Evolutionary conservation across 2,797 vertebrate species (phyloP).

Genomic region (Sebastiscus albofasciatus): DNA sequence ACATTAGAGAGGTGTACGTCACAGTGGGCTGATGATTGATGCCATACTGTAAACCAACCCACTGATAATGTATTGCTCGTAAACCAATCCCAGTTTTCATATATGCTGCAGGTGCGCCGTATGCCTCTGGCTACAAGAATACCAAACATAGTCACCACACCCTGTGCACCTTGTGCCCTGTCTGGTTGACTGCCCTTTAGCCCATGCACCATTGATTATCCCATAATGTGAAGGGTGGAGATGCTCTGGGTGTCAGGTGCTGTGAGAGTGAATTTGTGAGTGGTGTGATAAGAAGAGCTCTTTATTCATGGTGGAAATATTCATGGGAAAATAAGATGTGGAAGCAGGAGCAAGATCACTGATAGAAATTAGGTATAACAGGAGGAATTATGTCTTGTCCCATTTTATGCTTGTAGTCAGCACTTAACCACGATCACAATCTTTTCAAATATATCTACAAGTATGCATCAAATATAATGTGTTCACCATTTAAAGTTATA

Average conservation of each 20-base stretch:
- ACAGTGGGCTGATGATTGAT: conserved; percentile 25
- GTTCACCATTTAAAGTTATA: background rate
- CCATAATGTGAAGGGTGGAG: conserved; percentile 22
- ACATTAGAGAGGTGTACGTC: background rate
- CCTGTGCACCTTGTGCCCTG: conserved; percentile 48
- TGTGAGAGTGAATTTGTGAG: background rate
- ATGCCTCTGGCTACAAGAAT: conserved; percentile 51
- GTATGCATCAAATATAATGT: background rate
- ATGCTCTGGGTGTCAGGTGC: conserved; percentile 29
- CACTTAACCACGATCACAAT: background rate
- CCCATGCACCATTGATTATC: conserved; percentile 43
- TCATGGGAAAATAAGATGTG: background rate
- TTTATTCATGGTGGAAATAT: conserved; percentile 2
- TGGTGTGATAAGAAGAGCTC: background rate
- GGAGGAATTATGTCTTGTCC: background rate
- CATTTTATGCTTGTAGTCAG: background rate
- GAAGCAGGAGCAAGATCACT: background rate
- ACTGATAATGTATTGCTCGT: conserved; percentile 15
- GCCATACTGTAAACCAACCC: conserved; percentile 5
- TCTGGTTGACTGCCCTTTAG: conserved; percentile 45
- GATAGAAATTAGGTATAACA: background rate
- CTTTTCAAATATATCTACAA: background rate
- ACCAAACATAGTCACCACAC: conserved; percentile 54
- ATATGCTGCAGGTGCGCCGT: conserved; percentile 46
- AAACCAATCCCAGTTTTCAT: conserved; percentile 34